phyloP scores from a whole-genome alignment of 2,113 vertebrate species.

The Collichthys lucidus region DNA sequence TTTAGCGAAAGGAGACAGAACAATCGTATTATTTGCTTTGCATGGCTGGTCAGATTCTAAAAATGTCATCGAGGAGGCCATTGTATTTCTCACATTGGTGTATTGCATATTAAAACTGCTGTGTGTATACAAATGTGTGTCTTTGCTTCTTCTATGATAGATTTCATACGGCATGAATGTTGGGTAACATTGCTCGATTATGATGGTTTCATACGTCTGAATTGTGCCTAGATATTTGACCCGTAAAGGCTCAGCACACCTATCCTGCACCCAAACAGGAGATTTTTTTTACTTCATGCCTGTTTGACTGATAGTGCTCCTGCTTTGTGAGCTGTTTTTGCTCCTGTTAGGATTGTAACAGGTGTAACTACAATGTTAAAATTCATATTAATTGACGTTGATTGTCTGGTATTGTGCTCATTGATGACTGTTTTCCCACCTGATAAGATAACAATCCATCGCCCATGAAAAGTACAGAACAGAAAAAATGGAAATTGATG shows the following conservation, averaged over 20 bases:
- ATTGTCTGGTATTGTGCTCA: background rate
- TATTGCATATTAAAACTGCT: background rate
- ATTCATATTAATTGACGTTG: background rate
- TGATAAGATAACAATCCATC: background rate
- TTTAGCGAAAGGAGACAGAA: background rate
- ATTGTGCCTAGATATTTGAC: background rate
- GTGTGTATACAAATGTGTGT: background rate
- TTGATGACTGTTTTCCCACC: background rate
- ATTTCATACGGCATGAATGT: background rate
- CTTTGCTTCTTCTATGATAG: background rate
- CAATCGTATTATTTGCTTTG: background rate
- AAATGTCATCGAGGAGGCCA: background rate
- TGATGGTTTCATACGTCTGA: background rate
- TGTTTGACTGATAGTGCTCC: background rate
- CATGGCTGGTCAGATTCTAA: background rate
- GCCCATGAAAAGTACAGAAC: background rate
- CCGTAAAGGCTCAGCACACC: background rate
- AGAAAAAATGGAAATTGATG: background rate
- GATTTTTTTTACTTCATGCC: background rate
- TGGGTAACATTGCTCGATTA: background rate
- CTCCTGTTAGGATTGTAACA: background rate
- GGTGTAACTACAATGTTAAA: background rate
- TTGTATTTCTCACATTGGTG: background rate
- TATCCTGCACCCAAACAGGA: background rate
- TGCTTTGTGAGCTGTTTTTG: background rate